These are phyloP conservation scores for Trinectes maculatus DNA, from an alignment of 2,113 vertebrate genomes.

Conservation along the genomic window DNA sequence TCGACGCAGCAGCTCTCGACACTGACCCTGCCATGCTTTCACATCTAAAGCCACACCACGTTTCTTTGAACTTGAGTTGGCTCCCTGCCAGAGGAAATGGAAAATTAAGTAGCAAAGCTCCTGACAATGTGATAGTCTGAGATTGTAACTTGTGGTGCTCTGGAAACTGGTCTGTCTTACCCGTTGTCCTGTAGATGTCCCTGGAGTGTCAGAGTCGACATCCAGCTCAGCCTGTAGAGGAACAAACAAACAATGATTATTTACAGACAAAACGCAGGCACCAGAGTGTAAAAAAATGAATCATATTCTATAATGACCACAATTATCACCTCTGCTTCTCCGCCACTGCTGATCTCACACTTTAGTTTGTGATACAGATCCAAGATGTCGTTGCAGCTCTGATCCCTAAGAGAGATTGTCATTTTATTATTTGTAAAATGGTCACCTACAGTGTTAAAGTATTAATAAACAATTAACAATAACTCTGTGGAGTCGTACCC, in stretches of 20 bases:
- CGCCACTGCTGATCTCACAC: slow-evolving; percentile 88
- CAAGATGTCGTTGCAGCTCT: slow-evolving; percentile 92
- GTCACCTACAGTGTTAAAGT: not conserved
- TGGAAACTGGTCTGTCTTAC: slow-evolving; percentile 73
- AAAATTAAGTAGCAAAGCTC: not conserved
- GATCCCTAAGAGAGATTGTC: slow-evolving; percentile 91
- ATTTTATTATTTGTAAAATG: not conserved
- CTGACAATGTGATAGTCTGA: not conserved
- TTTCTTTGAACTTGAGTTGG: slow-evolving; percentile 54
- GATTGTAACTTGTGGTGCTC: not conserved
- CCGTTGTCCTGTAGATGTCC: slow-evolving; percentile 90
- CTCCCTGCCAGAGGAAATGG: slow-evolving; percentile 44
- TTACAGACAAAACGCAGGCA: not conserved
- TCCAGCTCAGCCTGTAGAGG: slow-evolving; percentile 86
- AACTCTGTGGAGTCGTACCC: slow-evolving; percentile 80
- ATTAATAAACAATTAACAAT: not conserved
- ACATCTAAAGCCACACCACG: slow-evolving; percentile 79
- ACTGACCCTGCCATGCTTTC: slow-evolving; percentile 88
- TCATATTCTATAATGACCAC: not conserved
- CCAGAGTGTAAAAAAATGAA: not conserved
- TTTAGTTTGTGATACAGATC: slow-evolving; percentile 91
- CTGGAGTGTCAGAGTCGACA: slow-evolving; percentile 94
- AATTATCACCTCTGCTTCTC: slow-evolving; percentile 78
- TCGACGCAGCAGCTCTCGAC: slow-evolving; percentile 88
- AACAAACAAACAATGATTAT: not conserved